Conservation (phyloP, 2,797 vertebrate species). For the Anas flavirostris region DNA sequence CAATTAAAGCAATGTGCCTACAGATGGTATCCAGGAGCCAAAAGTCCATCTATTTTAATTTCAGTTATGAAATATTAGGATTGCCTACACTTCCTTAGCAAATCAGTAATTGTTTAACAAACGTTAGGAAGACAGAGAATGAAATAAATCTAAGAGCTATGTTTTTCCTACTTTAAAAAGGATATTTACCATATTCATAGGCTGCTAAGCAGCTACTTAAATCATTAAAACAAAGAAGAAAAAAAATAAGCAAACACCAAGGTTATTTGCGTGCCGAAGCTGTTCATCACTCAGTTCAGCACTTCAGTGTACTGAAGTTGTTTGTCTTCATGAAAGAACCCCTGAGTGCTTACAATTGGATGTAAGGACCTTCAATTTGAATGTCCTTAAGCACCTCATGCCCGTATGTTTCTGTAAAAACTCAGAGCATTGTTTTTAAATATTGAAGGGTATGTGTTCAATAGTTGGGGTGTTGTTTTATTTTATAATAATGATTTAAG, state of each 20-base stretch:
- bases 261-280: fast-evolving
- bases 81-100: background rate
- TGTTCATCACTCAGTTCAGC: too few relatives aligned
- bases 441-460: background rate
- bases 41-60: slow-evolving; percentile 5
- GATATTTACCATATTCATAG: background rate
- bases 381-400: background rate
- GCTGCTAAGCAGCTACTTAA: background rate
- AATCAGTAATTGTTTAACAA: slow-evolving; percentile 16
- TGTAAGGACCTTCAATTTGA: background rate
- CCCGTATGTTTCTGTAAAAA: background rate
- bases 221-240: background rate
- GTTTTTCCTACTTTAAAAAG: background rate
- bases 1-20: background rate
- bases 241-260: background rate
- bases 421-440: background rate
- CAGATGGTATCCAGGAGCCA: background rate
- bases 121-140: background rate
- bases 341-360: background rate
- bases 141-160: background rate
- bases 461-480: background rate
- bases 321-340: background rate
- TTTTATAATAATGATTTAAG: background rate
- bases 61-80: background rate
- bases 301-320: too few relatives aligned